These are phyloP conservation scores for Scelioninae gen. 1 DNA, from an alignment of 2,888 invertebrate species.

Conservation along the genomic window DNA sequence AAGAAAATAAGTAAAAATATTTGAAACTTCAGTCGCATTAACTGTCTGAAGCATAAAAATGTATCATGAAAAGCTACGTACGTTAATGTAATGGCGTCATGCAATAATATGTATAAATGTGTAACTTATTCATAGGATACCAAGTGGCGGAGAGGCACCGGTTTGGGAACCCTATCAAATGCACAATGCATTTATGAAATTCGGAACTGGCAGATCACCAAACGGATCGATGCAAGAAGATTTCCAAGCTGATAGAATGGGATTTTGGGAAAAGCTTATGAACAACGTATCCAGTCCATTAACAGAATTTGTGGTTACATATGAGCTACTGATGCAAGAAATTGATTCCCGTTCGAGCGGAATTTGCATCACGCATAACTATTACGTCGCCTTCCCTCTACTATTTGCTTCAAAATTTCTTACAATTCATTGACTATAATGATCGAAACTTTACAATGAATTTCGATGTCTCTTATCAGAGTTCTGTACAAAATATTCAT, in stretches of 20 bases:
- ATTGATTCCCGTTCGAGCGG: slow-evolving; percentile 53
- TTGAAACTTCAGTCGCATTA: no score
- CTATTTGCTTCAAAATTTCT: no score
- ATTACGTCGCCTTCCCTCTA: no score
- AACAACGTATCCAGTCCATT: slow-evolving; percentile 70
- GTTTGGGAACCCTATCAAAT: slow-evolving; percentile 78
- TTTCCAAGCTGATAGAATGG: slow-evolving; percentile 76
- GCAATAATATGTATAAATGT: not conserved
- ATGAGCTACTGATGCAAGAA: slow-evolving; percentile 31
- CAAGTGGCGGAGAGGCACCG: slow-evolving; percentile 72
- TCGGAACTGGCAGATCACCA: slow-evolving; percentile 74
- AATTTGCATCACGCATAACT: slow-evolving; percentile 9
- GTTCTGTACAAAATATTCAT: no score
- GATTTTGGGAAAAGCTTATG: slow-evolving; percentile 78
- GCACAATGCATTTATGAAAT: slow-evolving; percentile 74
- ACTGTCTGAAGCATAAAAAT: no score
- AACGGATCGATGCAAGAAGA: slow-evolving; percentile 72
- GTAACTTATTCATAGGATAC: slow-evolving; percentile 75
- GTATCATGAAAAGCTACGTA: no score
- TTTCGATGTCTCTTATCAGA: no score
- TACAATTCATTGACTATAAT: no score
- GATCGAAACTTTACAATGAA: no score
- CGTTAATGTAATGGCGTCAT: no score
- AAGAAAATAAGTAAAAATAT: no score
- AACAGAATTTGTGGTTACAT: slow-evolving; percentile 42